A percentile compares a stretch with the other conserved stretches of the same genome.
Evolutionary conservation across 1,140 invertebrate genomes (phyloP).

Genomic region (Solenopsis fugax): DNA sequence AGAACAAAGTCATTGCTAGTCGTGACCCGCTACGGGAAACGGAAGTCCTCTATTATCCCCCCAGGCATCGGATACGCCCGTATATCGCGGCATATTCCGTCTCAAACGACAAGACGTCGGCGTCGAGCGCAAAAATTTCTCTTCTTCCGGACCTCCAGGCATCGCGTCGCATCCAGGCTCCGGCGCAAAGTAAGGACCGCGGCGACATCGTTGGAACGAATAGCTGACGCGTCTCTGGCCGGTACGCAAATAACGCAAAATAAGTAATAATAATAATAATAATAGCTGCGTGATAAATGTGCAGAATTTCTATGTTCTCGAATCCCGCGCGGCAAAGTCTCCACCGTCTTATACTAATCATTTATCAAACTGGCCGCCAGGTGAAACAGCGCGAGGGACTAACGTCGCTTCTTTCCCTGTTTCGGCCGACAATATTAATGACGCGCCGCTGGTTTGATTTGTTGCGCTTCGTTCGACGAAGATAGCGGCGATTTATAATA

Average conservation of each 20-base stretch:
- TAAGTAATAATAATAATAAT: neutral
- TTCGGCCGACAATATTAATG: conserved; percentile 18
- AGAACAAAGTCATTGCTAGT: conserved; percentile 80
- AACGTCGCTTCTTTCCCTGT: neutral
- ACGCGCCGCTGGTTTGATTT: conserved; percentile 15
- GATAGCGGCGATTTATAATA: conserved; percentile 40
- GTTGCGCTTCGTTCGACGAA: conserved; percentile 3
- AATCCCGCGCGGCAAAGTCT: conserved; percentile 9
- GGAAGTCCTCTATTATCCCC: conserved; percentile 80
- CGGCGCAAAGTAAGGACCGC: neutral
- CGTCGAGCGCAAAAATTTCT: neutral
- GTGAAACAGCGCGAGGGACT: neutral
- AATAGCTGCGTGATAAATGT: neutral
- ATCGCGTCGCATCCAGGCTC: neutral
- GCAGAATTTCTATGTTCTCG: neutral
- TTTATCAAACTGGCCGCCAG: neutral
- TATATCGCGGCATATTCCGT: conserved; percentile 72
- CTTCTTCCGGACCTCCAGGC: conserved; percentile 9
- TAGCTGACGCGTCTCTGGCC: no score
- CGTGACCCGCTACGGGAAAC: conserved; percentile 79
- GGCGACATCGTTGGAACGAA: neutral
- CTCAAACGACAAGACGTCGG: neutral
- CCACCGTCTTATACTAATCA: neutral
- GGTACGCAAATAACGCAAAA: neutral
- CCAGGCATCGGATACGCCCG: conserved; percentile 68